Conservation (phyloP, 2,888 invertebrate species). For the Drosophila pullipes region DNA sequence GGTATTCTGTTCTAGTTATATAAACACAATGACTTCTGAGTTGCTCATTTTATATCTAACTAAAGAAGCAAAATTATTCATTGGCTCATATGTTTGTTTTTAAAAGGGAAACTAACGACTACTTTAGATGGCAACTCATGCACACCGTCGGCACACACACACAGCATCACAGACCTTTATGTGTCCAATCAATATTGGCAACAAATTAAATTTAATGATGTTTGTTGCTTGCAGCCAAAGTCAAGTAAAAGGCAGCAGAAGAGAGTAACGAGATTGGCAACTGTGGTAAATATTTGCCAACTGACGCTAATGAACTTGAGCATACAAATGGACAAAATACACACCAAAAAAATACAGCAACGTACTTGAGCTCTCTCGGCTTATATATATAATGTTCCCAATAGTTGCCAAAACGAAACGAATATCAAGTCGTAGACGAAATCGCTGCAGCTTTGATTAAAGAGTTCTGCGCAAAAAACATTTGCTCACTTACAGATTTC, state of each 20-base stretch:
- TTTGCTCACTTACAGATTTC: conserved; percentile 52
- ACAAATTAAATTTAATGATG: conserved; percentile 80
- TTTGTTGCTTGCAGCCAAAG: conserved; percentile 66
- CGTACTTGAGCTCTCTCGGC: not conserved
- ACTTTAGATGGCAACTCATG: not conserved
- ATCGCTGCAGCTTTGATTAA: conserved; percentile 55
- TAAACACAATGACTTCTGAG: not conserved
- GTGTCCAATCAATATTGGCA: conserved; percentile 73
- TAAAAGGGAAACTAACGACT: not conserved
- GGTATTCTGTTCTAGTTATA: not conserved
- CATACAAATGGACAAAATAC: conserved; percentile 68
- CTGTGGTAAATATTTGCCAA: conserved; percentile 75
- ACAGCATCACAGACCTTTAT: conserved; percentile 7
- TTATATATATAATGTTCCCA: conserved; percentile 46
- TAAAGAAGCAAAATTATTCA: not conserved
- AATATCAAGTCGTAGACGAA: conserved; percentile 13
- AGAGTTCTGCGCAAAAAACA: conserved; percentile 58
- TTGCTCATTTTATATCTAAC: not conserved
- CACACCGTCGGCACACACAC: not conserved
- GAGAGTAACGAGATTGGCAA: conserved; percentile 59
- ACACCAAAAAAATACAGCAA: conserved; percentile 2
- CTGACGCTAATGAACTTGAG: conserved; percentile 80
- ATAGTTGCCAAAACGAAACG: conserved; percentile 25
- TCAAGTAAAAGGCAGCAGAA: conserved; percentile 27
- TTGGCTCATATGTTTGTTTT: not conserved